phyloP scores from a whole-genome alignment of 2,888 invertebrate species.

The Cheilosia grossa region DNA sequence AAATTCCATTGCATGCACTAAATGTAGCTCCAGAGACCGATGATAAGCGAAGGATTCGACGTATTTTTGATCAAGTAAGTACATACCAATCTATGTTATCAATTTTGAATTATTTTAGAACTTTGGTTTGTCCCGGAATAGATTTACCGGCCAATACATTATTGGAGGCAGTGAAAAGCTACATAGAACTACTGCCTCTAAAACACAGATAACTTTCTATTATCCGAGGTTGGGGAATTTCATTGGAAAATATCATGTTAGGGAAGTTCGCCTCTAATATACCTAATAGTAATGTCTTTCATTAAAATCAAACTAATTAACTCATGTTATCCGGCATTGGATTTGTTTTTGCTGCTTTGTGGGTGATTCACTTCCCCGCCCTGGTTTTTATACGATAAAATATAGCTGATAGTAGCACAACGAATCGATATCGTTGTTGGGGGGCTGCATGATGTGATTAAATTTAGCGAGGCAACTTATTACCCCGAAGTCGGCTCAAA shows the following conservation, averaged over 20 bases:
- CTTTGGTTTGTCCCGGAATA: not conserved
- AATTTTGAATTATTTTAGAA: not conserved
- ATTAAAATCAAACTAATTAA: too few relatives aligned
- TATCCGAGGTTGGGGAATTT: too few relatives aligned
- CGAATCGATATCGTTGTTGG: slow-evolving; percentile 10
- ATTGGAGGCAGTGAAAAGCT: too few relatives aligned
- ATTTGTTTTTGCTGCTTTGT: not conserved
- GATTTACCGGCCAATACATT: not conserved
- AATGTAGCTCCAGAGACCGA: slow-evolving; percentile 77
- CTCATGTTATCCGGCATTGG: not conserved
- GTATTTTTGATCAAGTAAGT: slow-evolving; percentile 80
- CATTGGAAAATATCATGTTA: too few relatives aligned
- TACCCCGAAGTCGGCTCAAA: not conserved
- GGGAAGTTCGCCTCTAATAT: too few relatives aligned
- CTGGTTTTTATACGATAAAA: not conserved
- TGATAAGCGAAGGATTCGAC: slow-evolving; percentile 78
- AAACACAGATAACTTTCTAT: too few relatives aligned
- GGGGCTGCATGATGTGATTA: not conserved
- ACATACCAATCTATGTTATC: not conserved
- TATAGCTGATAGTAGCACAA: slow-evolving; percentile 10
- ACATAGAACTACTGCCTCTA: too few relatives aligned
- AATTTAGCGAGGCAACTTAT: not conserved
- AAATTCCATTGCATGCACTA: slow-evolving; percentile 68
- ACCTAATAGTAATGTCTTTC: too few relatives aligned
- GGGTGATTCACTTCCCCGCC: slow-evolving; percentile 39